These are phyloP conservation scores for Pediacus dermestoides DNA, from an alignment of 2,888 invertebrate genomes.

Conservation along the genomic window DNA sequence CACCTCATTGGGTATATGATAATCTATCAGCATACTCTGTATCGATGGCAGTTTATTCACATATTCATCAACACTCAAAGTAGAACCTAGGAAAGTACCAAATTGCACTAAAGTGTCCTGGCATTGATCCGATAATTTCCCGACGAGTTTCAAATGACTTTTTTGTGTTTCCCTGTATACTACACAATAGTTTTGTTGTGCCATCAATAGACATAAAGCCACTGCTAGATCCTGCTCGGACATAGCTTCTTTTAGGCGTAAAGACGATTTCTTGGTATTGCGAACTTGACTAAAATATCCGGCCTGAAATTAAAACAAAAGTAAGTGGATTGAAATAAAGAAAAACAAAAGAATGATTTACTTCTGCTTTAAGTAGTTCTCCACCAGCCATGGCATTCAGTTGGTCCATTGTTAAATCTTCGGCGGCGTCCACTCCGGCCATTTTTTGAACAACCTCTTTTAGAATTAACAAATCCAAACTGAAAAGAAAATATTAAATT, in stretches of 20 bases:
- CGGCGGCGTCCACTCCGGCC: constrained; percentile 96
- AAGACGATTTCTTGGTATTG: constrained; percentile 93
- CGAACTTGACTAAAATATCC: constrained; percentile 96
- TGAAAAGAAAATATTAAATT: constrained; percentile 36
- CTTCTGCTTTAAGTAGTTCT: constrained; percentile 90
- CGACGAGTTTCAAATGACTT: constrained; percentile 85
- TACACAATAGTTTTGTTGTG: constrained; percentile 95
- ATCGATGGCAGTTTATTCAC: constrained; percentile 83
- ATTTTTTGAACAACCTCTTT: constrained; percentile 99
- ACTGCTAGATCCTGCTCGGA: constrained; percentile 91
- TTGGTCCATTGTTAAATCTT: constrained; percentile 95
- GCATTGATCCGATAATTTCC: constrained; percentile 83
- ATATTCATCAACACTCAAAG: constrained; percentile 93
- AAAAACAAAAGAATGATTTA: constrained; percentile 43
- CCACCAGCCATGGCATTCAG: constrained; percentile 96
- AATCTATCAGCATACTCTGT: constrained; percentile 83
- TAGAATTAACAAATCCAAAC: constrained; percentile 86
- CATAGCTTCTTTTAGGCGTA: constrained; percentile 91
- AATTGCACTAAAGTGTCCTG: constrained; percentile 98
- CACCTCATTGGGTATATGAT: constrained; percentile 92
- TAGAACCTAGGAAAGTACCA: constrained; percentile 91
- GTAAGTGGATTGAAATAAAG: constrained; percentile 2
- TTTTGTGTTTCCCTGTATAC: constrained; percentile 79
- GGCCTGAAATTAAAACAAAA: constrained; percentile 60
- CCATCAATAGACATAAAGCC: constrained; percentile 88